A percentile compares a stretch with the other conserved stretches of the same genome.
These are phyloP conservation scores for Rhamnusium bicolor DNA, from an alignment of 2,888 invertebrate species.

Conservation along the genomic window DNA sequence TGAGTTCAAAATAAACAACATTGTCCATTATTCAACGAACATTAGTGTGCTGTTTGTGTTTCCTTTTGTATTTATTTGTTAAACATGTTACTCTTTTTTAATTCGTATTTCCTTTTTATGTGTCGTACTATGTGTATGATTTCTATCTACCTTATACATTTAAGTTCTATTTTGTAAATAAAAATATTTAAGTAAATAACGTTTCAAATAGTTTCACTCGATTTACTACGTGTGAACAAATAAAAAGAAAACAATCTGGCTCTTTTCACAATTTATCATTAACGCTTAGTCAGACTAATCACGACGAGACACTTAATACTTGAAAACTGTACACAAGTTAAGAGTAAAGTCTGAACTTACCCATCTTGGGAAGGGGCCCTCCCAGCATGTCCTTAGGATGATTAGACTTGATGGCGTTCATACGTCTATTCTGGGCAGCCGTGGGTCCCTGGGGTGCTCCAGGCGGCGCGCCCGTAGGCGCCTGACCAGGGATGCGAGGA, in stretches of 20 bases:
- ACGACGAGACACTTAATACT: conserved; percentile 4
- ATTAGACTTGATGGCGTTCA: conserved; percentile 91
- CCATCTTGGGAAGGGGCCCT: conserved; percentile 76
- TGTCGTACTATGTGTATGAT: too few species aligned
- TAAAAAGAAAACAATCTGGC: not conserved
- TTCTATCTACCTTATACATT: too few species aligned
- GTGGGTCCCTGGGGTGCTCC: conserved; percentile 72
- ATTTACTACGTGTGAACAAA: not conserved
- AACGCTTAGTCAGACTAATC: conserved; percentile 6
- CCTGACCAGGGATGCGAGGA: conserved; percentile 74
- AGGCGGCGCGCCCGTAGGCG: conserved; percentile 56
- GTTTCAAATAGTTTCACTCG: too few species aligned
- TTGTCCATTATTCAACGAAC: too few species aligned
- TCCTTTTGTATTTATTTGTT: too few species aligned
- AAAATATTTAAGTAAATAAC: too few species aligned
- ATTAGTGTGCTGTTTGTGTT: too few species aligned
- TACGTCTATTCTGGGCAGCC: conserved; percentile 80
- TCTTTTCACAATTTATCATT: not conserved
- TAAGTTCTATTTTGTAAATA: too few species aligned
- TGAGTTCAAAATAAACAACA: too few species aligned
- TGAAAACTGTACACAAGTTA: not conserved
- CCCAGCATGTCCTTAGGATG: conserved; percentile 86
- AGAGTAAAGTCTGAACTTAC: conserved; percentile 71
- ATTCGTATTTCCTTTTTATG: too few species aligned
- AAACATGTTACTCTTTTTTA: too few species aligned